Percentiles rank a stretch among this genome's conserved stretches.
These are phyloP conservation scores for Cercopithecus petaurista DNA, from an alignment of 2,797 vertebrate genomes.

Conservation along the genomic window DNA sequence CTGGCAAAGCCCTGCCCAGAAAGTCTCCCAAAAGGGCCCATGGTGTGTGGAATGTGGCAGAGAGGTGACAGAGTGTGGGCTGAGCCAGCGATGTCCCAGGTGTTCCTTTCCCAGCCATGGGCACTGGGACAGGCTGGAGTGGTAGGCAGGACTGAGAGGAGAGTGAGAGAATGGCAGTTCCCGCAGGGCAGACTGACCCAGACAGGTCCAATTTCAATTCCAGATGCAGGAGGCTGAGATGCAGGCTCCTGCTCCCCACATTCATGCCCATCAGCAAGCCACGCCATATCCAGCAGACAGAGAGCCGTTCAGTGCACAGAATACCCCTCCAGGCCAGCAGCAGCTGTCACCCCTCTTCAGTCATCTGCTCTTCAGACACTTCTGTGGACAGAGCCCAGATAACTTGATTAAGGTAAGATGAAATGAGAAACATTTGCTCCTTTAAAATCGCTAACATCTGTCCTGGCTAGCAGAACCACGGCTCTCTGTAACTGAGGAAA, in stretches of 20 bases:
- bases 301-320: neutral
- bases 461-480: neutral
- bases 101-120: neutral
- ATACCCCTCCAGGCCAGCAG: neutral
- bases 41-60: neutral
- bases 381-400: neutral
- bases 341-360: neutral
- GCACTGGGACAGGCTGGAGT: neutral
- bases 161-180: neutral
- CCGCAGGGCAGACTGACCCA: neutral
- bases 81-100: accelerated
- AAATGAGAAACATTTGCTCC: neutral
- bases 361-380: neutral
- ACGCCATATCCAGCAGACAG: neutral
- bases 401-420: slow-evolving; percentile 29
- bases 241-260: neutral
- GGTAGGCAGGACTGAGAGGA: neutral
- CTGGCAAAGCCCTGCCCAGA: neutral
- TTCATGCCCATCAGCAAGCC: neutral
- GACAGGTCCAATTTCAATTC: slow-evolving; percentile 28
- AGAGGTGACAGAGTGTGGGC: neutral
- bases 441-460: slow-evolving; percentile 13
- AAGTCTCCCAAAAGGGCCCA: neutral
- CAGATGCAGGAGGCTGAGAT: neutral
- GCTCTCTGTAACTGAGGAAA: neutral